Base-by-base conservation (phyloP, 2,888 invertebrate genomes). In the Melolontha melolontha region DNA sequence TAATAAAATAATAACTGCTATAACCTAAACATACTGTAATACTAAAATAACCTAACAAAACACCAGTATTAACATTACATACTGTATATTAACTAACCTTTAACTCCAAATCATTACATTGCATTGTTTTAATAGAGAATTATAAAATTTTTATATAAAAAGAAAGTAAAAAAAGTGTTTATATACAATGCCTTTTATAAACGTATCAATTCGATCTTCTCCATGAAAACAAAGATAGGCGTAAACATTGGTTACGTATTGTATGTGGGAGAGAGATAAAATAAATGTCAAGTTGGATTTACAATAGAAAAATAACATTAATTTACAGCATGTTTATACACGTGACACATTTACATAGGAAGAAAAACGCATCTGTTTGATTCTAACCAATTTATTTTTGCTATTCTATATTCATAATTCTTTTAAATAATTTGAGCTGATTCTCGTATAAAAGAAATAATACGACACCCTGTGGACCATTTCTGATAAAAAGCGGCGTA, bases 401-500 rank as follows among this genome's bases (percentile, higher is more conserved):
- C 44, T 29, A 17, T 17, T 62, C 16, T 16, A 49, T 34, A 27
- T 47, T 62, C 47, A 62, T 47, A 47, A 34, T 29, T 39, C 16
- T 62, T 34, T 62, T 62, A 34, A 16, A 62, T 14, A 62, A 49
- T 49, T 62, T 62, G 11, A 62, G 47, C 52, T 69, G 69, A 47
- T 65, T 69, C 52, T 76, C 76, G 57, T 72, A 75, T 4, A 72
- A 63, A 5, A 75, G 49, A 50, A 76, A 75, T 39, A 75, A 54
- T 1, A 75, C 69, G 22, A 75, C 29, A 63, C 70, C 73, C 47
- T 73, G 74, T 11, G 77, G 75, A 0, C 71, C 72, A 42, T 73
- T 75, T 42, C 75, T 67, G 14, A 75, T 52, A 41, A 75, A 68
- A 7, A 73, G 97, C 0, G 98, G 97, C 0, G 96, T 91, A 86